Base-by-base conservation (phyloP, 2,888 invertebrate genomes). In the Sinodicranocentrus sp. region DNA sequence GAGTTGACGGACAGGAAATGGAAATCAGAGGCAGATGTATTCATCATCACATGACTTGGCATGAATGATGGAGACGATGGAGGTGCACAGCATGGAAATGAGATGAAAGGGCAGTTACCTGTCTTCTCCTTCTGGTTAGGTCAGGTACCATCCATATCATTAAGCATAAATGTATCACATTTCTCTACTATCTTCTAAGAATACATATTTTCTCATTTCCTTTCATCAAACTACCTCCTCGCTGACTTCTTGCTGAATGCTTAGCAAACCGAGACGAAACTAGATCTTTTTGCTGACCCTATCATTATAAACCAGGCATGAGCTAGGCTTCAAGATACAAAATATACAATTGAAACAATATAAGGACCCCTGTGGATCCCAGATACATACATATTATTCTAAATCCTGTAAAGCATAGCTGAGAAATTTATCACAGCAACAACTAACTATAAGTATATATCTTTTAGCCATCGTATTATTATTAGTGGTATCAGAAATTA, bases 251-350 rank as follows among this genome's bases (percentile, higher is more conserved):
- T 2, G 19, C 33, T 19, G 61, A 54, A 28, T 72, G 72, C 26
- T 65, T 79, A 79, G 33, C 72, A 79, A 79, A 79, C 57, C 79
- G 65, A 72, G 28, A 79, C 79, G 79, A 79, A 79, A 79, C 79
- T 72, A 79, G 79, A 79, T 79, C 63, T 77, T 15, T 28, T 44
- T 61, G n/a, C 57, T 61, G 48, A 54, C 63, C 72, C 72, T 54
- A 65, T 79, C 79, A 79, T 79, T 79, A 79, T 26, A 65, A 67
- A 33, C 33, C 5, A 33, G 33, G 33, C 10, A 33, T 33, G 33
- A 6, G 33, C 10, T n/a, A n/a, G n/a, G n/a, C n/a, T n/a, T n/a
- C n/a, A n/a, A n/a, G n/a, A n/a, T 28, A 61, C 48, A 59, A 8
- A 52, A 63, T 79, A 57, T 71, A 79, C 39, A 71, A 71, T 71